Base-by-base conservation (phyloP, 2,888 invertebrate species). In the Sepiola atlantica region DNA sequence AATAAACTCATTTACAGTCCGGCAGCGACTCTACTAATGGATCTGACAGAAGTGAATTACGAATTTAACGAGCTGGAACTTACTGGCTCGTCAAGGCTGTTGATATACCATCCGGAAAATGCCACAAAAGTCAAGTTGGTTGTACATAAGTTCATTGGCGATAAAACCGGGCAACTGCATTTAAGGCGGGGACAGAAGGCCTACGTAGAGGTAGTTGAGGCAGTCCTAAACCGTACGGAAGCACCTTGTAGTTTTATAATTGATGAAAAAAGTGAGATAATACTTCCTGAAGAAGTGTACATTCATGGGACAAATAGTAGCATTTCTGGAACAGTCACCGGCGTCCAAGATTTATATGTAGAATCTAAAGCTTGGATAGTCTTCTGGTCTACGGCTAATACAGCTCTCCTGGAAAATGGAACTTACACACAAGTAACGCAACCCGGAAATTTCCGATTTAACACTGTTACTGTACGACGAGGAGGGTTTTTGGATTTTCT, bases 21-120 rank as follows among this genome's bases (percentile, higher is more conserved):
- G 35, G 96, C 96, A 6, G 95, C 95, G 21, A 95, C 96, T 61
- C 61, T 96, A 35, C 94, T 96, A 8, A 95, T 95, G 95, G 96
- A 96, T 61, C 95, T 95, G 21, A n/a, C 77, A 77, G 16, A 77
- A 77, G n/a, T 35, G 20, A 28, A n/a, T 92, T 28, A 96, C 94
- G 96, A 96, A 93, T 95, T 96, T 94, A 95, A 96, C 94, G 96
- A 96, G 94, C 95, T 96, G 95, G 96, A 96, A 93, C 94, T 96
- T 18, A 95, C 95, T 20, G 96, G 96, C 18, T 95, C 95, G 10
- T 94, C 96, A 3, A 94, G 96, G 57, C 94, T 96, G 18, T 95
- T 95, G 95, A 94, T 96, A 35, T 96, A 96, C 94, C 96, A 96
- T 94, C 95, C 96, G 21, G 94, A 94, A n/a, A 94, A 95, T 54